Evolutionary conservation across 2,113 vertebrate species (phyloP), one percentile per base, ranked within the genome.

Genomic region (Cyphomyrus plagiostoma): DNA sequence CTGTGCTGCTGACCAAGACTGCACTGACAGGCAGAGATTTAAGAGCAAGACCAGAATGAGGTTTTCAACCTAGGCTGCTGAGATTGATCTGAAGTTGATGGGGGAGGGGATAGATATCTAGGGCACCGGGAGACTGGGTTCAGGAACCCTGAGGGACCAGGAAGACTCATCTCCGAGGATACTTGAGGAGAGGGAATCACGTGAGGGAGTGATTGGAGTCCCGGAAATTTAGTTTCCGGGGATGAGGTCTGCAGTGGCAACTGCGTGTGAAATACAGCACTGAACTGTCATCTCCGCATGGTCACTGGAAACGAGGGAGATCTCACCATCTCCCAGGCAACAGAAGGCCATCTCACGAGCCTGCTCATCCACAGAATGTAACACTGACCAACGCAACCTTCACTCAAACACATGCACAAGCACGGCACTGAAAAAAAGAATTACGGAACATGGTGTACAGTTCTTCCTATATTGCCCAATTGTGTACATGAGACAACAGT

Each of bases 221-320:
- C 49, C 35, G 52, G 26, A 23, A 39, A 52, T 53, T 23, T 70
- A 6, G 26, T 17, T 50, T 86, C 84, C 35, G 11, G 35, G 39
- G 45, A 46, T 88, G 86, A 83, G 49, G 50, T 82, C 39, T 35
- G 23, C 58, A 6, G 21, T 88, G 30, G 49, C 48, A 58, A 35
- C 49, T 6, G 30, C 15, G 6, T 46, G 89, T 82, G 86, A 90
- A 90, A 90, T 88, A 39, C 82, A n/a, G 70, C 86, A 88, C 26
- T 13, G 39, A 62, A 70, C 74, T 66, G 86, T 39, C 70, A 88
- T 82, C 50, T 83, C 13, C 39, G 23, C 45, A 5, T 45, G 49
- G 7, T 88, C 50, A 4, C 13, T 58, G 70, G 30, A 45, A 52
- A 74, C 3, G 50, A 21, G 26, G 74, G 45, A 77, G 49, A 23